Evolutionary conservation across 2,797 vertebrate genomes (phyloP).

Genomic region (Esox masquinongy): DNA sequence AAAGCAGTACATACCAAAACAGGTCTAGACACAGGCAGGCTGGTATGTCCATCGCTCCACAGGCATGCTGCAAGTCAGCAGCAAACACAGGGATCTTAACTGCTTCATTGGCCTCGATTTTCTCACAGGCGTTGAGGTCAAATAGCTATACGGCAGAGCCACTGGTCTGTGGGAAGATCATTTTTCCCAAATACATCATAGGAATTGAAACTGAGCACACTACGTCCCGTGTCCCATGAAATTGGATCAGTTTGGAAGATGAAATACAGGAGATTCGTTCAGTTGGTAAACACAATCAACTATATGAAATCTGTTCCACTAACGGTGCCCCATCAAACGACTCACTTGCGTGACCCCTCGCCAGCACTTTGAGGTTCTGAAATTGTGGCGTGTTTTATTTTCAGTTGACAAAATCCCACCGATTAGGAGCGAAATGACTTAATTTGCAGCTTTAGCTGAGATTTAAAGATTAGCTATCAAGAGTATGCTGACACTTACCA

Average conservation of each 20-base stretch:
- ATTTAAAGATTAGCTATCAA: slow-evolving; percentile 39
- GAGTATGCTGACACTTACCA: slow-evolving; percentile 51
- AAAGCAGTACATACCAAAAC: slow-evolving; percentile 50
- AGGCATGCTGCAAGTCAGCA: slow-evolving; percentile 57
- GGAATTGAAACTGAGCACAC: too few species aligned
- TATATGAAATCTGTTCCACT: background rate
- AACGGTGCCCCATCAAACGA: background rate
- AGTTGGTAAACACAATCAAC: background rate
- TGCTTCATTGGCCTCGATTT: slow-evolving; percentile 11
- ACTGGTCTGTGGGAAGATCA: background rate
- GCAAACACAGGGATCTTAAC: slow-evolving; percentile 41
- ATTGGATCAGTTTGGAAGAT: too few species aligned
- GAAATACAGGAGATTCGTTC: background rate
- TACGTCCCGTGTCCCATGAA: too few species aligned
- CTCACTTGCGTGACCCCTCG: background rate
- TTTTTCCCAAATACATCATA: too few species aligned
- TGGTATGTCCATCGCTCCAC: slow-evolving; percentile 64
- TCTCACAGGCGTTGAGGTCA: slow-evolving; percentile 15
- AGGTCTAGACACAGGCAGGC: slow-evolving; percentile 76
- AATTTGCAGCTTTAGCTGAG: slow-evolving; percentile 35
- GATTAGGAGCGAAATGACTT: slow-evolving; percentile 28
- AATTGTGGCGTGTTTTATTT: background rate
- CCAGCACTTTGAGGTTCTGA: background rate
- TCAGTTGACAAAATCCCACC: slow-evolving; percentile 23
- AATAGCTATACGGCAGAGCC: background rate